Conservation (phyloP, 2,113 vertebrate genomes). For the Xerus inauris region DNA sequence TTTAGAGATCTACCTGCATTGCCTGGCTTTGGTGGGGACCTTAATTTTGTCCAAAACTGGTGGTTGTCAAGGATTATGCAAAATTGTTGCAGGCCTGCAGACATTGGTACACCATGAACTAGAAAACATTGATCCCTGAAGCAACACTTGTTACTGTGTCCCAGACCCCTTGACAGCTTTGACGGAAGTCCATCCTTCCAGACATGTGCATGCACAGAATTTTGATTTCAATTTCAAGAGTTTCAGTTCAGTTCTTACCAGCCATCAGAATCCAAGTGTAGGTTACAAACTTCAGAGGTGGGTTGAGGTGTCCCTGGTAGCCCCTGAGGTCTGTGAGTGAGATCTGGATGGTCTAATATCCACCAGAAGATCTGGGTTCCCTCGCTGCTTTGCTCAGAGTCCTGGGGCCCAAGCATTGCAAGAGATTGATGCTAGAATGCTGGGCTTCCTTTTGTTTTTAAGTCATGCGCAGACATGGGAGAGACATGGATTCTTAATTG, state of each 20-base stretch:
- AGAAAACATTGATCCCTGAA: background rate
- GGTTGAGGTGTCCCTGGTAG: background rate
- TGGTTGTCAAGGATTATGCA: fast-evolving
- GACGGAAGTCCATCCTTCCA: background rate
- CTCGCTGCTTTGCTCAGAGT: background rate
- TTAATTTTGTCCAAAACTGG: background rate
- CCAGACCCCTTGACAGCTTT: background rate
- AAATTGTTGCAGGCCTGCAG: background rate
- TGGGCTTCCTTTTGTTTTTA: background rate
- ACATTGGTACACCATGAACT: too few relatives aligned
- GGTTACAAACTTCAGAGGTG: background rate
- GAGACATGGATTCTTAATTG: background rate
- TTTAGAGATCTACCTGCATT: fast-evolving
- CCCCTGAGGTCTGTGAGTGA: background rate
- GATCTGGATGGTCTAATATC: background rate
- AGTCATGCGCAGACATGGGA: fast-evolving
- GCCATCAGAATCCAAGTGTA: background rate
- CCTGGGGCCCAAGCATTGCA: background rate
- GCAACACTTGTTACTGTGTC: too few relatives aligned
- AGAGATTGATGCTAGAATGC: background rate
- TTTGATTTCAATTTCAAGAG: background rate
- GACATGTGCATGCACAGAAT: background rate
- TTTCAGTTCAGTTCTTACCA: background rate
- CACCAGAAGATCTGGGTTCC: background rate
- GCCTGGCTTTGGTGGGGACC: background rate